Percentiles rank a stretch among this genome's conserved stretches.
These are phyloP conservation scores for Catharus minimus DNA, from an alignment of 2,113 vertebrate genomes.

Conservation along the genomic window DNA sequence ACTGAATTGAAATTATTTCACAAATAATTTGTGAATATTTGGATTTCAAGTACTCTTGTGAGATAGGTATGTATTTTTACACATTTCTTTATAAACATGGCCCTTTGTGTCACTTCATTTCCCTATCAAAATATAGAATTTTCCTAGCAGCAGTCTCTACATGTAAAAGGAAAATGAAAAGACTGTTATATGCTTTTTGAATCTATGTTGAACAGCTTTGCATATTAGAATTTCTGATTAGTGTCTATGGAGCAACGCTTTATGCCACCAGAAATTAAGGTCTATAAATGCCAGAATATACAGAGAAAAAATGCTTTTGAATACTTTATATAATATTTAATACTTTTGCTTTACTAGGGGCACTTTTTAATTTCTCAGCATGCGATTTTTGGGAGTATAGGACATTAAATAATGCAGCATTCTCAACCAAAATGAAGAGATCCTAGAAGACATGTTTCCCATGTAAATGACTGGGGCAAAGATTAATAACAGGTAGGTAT, in stretches of 20 bases:
- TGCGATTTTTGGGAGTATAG: background rate
- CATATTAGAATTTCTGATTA: background rate
- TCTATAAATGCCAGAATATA: background rate
- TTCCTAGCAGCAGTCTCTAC: background rate
- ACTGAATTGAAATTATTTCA: background rate
- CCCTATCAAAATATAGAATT: background rate
- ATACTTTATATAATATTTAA: background rate
- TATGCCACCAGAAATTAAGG: background rate
- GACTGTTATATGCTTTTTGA: background rate
- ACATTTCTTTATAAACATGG: background rate
- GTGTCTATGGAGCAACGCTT: background rate
- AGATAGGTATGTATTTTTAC: background rate
- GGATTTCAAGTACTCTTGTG: background rate
- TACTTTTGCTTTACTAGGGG: background rate
- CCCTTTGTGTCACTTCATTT: background rate
- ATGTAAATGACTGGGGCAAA: background rate
- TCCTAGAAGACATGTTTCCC: fast-evolving
- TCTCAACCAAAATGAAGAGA: background rate
- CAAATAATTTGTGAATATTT: background rate
- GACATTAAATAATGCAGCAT: background rate
- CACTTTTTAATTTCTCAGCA: background rate
- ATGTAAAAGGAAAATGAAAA: background rate
- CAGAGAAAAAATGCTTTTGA: background rate
- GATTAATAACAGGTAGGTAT: background rate
- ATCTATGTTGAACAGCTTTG: background rate